Evolutionary conservation across 1,140 invertebrate genomes (phyloP).

Genomic region (Lepeophtheirus salmonis): DNA sequence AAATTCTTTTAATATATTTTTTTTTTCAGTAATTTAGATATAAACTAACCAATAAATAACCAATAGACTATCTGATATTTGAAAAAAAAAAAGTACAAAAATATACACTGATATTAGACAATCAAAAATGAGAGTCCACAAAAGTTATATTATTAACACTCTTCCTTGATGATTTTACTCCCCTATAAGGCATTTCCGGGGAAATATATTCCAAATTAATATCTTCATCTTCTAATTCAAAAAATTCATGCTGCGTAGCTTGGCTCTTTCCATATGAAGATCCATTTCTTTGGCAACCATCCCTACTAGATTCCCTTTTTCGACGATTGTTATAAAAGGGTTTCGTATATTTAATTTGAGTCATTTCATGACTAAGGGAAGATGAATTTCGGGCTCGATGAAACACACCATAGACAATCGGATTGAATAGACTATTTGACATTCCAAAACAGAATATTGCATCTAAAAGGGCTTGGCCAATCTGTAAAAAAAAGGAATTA

Average conservation of each 20-base stretch:
- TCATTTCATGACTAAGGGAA: not conserved
- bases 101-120: too few relatives aligned
- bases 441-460: constrained; percentile 61
- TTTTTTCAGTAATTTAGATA: too few relatives aligned
- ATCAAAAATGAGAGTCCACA: too few relatives aligned
- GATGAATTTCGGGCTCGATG: constrained; percentile 38
- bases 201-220: too few relatives aligned
- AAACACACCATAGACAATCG: constrained; percentile 68
- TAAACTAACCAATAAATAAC: too few relatives aligned
- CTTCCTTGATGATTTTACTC: too few relatives aligned
- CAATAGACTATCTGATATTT: too few relatives aligned
- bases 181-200: too few relatives aligned
- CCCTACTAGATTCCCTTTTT: not conserved
- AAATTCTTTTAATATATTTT: too few relatives aligned
- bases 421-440: constrained; percentile 67
- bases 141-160: too few relatives aligned
- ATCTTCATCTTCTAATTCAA: not conserved
- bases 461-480: constrained; percentile 27
- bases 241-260: not conserved
- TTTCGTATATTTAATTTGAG: not conserved
- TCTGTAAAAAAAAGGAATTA: too few relatives aligned
- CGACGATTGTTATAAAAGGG: not conserved
- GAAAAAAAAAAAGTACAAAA: too few relatives aligned
- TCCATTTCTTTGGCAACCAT: not conserved
- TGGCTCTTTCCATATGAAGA: not conserved